A percentile compares a stretch with the other conserved stretches of the same genome.
phyloP scores from a whole-genome alignment of 2,797 vertebrate species.

The Danio aesculapii region DNA sequence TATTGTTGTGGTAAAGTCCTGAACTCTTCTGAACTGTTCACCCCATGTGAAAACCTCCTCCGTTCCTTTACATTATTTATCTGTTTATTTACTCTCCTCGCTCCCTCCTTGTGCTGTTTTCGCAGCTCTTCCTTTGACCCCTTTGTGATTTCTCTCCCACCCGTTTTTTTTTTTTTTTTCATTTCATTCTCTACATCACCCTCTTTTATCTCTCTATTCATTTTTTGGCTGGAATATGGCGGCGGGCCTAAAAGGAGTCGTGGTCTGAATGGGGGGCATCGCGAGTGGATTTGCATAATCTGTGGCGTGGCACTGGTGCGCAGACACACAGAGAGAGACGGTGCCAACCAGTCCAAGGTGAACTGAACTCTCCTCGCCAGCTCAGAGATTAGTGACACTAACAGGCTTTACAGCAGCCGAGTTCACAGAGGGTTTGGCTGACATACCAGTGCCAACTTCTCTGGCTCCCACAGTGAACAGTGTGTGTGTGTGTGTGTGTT shows the following conservation, averaged over 20 bases:
- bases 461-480: constrained; percentile 55
- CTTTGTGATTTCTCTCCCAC: constrained; percentile 60
- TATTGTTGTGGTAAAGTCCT: neutral
- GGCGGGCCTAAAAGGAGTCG: constrained; percentile 72
- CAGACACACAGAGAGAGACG: constrained; percentile 58
- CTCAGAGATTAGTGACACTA: constrained; percentile 68
- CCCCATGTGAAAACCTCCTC: constrained; percentile 24
- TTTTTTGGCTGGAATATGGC: constrained; percentile 74
- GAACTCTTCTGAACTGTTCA: constrained; percentile 37
- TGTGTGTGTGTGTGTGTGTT: constrained; percentile 23
- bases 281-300: constrained; percentile 85
- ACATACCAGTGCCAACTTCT: constrained; percentile 62
- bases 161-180: constrained; percentile 57
- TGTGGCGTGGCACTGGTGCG: constrained; percentile 72
- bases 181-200: constrained; percentile 57
- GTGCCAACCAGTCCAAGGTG: constrained; percentile 83
- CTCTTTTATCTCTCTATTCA: constrained; percentile 79
- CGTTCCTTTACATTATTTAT: constrained; percentile 53
- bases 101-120: constrained; percentile 41
- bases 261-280: constrained; percentile 76
- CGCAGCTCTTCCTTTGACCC: constrained; percentile 54
- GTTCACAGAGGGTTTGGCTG: constrained; percentile 65
- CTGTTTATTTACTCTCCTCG: constrained; percentile 66
- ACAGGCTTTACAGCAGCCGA: constrained; percentile 66
- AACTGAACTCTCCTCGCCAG: constrained; percentile 70